Conservation (phyloP, 92 coral and sea anemone genomes). For the Palythoa caribaeorum region DNA sequence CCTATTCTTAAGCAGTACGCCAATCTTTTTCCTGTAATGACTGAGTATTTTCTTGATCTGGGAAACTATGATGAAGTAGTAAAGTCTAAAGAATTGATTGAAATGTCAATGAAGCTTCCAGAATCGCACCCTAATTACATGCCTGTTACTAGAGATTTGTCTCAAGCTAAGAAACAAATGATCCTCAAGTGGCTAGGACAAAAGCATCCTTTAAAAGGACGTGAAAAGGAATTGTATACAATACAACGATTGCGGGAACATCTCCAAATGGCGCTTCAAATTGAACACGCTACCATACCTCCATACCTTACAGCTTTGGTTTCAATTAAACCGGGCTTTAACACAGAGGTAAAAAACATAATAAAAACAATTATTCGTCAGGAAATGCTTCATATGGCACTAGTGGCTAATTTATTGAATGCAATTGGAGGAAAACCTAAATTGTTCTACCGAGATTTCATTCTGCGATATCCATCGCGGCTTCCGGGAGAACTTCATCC, state of each 20-base stretch:
- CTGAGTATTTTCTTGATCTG: conserved; percentile 71
- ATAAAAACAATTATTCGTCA: conserved; percentile 63
- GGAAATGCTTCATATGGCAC: conserved; percentile 83
- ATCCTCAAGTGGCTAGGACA: conserved; percentile 72
- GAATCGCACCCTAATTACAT: conserved; percentile 77
- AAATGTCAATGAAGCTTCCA: conserved; percentile 62
- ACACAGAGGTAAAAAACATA: conserved; percentile 55
- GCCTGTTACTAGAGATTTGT: conserved; percentile 85
- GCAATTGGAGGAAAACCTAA: conserved; percentile 83
- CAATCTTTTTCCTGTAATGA: conserved; percentile 84
- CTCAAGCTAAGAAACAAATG: conserved; percentile 62
- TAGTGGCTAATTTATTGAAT: conserved; percentile 81
- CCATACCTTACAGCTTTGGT: conserved; percentile 79
- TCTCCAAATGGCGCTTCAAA: conserved; percentile 74
- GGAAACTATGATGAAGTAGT: conserved; percentile 81
- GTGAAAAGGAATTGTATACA: conserved; percentile 44
- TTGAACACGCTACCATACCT: conserved; percentile 84
- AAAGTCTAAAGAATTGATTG: conserved; percentile 41
- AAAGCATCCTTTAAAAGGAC: conserved; percentile 58
- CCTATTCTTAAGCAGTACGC: conserved; percentile 89
- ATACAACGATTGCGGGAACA: conserved; percentile 57
- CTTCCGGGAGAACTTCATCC: conserved; percentile 89
- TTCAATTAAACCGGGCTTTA: conserved; percentile 72
- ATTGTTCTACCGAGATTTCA: conserved; percentile 54
- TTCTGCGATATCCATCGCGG: conserved; percentile 75